Base-by-base conservation (phyloP, 2,797 vertebrate genomes). In the Todus mexicanus region DNA sequence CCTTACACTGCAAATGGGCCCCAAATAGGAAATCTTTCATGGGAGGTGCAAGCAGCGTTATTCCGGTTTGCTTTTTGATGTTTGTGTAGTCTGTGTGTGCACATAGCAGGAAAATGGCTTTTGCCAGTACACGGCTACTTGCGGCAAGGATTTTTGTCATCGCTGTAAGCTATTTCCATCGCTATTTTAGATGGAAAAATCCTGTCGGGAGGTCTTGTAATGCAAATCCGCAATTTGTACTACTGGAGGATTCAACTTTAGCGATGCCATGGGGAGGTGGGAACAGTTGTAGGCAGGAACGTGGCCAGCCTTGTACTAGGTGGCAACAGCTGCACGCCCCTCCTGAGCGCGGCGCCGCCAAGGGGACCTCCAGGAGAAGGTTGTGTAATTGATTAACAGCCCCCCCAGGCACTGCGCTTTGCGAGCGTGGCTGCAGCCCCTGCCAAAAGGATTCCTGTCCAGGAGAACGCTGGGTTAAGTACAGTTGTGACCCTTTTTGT, bases 1-100 rank as follows among this genome's bases (percentile, higher is more conserved):
- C 63, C 38, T 66, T 91, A 76, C 70, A 57, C 65, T 0, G 0
- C 78, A 72, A 92, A 63, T 56, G 27, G 35, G 23, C 66, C 60
- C 40, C 38, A 69, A 10, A 35, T n/a, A 86, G 92, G 92, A 95
- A 92, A 21, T 64, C 79, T 96, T 94, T 91, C 59, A 70, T 65
- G 59, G 72, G 84, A 92, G 70, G 51, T 63, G 38, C 31, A 63
- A 38, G 54, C 51, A 86, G 53, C 33, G 50, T n/a, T 27, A 59
- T 84, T 91, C 51, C 0, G 1, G 20, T 92, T 87, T 84, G 65
- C 53, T 87, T 71, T 74, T 70, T 75, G 72, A 20, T 90, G 70
- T 92, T 94, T 88, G 59, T 84, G 92, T 89, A 83, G 81, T 91
- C 84, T 93, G 13, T 0, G 1, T n/a, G 8, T 68, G 31, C 48